A percentile compares a stretch with the other conserved stretches of the same genome.
These are phyloP conservation scores for Aleiodes sp. DNA, from an alignment of 1,140 invertebrate genomes.

Conservation along the genomic window DNA sequence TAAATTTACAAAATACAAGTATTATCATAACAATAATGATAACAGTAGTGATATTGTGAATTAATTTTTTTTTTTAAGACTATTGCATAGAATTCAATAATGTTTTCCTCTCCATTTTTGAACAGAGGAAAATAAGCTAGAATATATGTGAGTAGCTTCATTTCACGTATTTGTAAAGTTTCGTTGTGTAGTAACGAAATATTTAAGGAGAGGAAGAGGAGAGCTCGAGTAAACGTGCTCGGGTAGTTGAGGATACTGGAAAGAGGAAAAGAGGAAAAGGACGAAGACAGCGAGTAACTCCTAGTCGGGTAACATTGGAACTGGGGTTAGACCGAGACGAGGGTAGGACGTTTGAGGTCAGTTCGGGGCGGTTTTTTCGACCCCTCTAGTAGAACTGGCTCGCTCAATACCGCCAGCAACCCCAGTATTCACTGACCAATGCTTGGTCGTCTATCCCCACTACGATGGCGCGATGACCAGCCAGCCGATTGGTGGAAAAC, in stretches of 20 bases:
- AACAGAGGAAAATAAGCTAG: background rate
- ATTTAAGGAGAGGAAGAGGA: conserved; percentile 35
- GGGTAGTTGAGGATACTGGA: background rate
- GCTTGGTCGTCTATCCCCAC: conserved; percentile 59
- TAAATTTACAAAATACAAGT: too few relatives aligned
- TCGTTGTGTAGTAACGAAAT: too few relatives aligned
- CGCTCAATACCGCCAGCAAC: conserved; percentile 62
- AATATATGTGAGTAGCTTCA: too few relatives aligned
- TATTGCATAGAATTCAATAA: too few relatives aligned
- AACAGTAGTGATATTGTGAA: too few relatives aligned
- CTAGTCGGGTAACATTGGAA: conserved; percentile 33
- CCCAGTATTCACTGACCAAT: conserved; percentile 60
- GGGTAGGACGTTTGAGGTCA: conserved; percentile 67
- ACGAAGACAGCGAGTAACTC: conserved; percentile 19
- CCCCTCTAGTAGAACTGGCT: conserved; percentile 49
- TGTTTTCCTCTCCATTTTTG: background rate
- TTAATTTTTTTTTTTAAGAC: too few relatives aligned
- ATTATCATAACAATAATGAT: too few relatives aligned
- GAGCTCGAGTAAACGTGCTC: conserved; percentile 24
- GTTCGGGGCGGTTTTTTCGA: conserved; percentile 66
- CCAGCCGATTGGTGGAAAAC: conserved; percentile 61
- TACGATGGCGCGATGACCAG: conserved; percentile 55
- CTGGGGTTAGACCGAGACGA: conserved; percentile 52
- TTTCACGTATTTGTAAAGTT: too few relatives aligned
- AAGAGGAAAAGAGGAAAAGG: background rate